Conservation (phyloP, 2,113 vertebrate species). For the Apeltes quadracus region DNA sequence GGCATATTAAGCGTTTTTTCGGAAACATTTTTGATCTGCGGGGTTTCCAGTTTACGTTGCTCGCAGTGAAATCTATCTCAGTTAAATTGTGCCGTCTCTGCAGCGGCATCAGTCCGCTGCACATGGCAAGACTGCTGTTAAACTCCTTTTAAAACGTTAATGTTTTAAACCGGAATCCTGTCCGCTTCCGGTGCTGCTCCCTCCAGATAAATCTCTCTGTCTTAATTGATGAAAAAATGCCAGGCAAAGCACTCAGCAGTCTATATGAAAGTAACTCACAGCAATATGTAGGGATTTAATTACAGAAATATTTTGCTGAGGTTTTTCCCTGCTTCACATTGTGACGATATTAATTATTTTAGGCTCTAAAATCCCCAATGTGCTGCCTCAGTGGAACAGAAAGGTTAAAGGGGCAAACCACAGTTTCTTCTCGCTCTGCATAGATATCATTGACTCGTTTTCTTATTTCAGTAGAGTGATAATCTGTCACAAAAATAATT, state of each 20-base stretch:
- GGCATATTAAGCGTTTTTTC: conserved; percentile 1
- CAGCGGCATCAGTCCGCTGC: conserved; percentile 17
- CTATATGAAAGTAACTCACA: background rate
- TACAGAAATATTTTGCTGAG: background rate
- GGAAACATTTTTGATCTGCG: background rate
- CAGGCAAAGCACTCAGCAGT: conserved; percentile 5
- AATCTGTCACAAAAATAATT: background rate
- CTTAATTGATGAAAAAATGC: background rate
- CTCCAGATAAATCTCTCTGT: background rate
- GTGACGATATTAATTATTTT: too few relatives aligned
- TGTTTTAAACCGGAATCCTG: background rate
- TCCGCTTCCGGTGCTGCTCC: background rate
- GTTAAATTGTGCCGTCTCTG: background rate
- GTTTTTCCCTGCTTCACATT: background rate
- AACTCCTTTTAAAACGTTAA: conserved; percentile 16
- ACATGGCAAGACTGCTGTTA: conserved; percentile 4
- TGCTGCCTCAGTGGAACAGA: conserved; percentile 15
- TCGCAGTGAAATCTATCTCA: conserved; percentile 4
- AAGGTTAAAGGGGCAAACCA: conserved; percentile 16
- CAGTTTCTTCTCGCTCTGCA: background rate
- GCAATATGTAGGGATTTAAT: background rate
- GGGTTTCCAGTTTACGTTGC: background rate
- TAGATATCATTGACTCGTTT: background rate
- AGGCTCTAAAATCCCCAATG: background rate
- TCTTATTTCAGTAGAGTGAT: background rate